Evolutionary conservation across 2,888 invertebrate genomes (phyloP), one percentile per base, ranked within the genome.

Genomic region (Andrena dorsata): DNA sequence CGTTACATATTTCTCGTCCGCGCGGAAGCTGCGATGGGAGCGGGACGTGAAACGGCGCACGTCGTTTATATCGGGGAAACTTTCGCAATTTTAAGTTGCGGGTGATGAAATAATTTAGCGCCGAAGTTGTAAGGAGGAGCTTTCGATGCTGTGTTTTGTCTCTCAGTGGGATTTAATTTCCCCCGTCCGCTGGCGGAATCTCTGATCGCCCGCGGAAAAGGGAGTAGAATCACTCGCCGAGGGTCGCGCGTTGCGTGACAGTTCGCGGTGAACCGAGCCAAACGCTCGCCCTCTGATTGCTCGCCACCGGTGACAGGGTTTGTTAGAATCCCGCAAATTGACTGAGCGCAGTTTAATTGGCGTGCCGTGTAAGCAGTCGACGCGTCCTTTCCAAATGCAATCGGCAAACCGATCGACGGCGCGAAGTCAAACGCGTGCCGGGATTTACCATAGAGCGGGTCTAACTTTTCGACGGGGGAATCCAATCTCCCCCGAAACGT

Each of bases 291-390:
- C 28, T 20, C n/a, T 20, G 60, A 20, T 32, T 30, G 30, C 28
- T n/a, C 20, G 56, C 10, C 5, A 56, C 10, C 13, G 49, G 75
- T 20, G 61, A 61, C 61, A 53, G 30, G 41, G 35, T 63, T 76
- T 69, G 69, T 69, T 63, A 69, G 61, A 26, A 69, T 16, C 61
- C 61, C 58, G 30, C 58, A 58, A 76, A 76, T 69, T 53, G 41
- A 68, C 69, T 61, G 61, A 61, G 35, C 68, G 61, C 53, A 51
- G 20, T 73, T 65, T 76, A 73, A 83, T 76, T 60, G 72, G 13
- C 58, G 69, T 41, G 69, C 56, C 72, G 72, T 26, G 76, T 66
- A 81, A 82, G 76, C 81, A 72, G 68, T 10, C 16, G 23, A 28
- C 26, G 74, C 20, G 28, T 16, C 60, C 60, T 49, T 28, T 26